Conservation (phyloP, 2,113 vertebrate species). For the Apus apus region DNA sequence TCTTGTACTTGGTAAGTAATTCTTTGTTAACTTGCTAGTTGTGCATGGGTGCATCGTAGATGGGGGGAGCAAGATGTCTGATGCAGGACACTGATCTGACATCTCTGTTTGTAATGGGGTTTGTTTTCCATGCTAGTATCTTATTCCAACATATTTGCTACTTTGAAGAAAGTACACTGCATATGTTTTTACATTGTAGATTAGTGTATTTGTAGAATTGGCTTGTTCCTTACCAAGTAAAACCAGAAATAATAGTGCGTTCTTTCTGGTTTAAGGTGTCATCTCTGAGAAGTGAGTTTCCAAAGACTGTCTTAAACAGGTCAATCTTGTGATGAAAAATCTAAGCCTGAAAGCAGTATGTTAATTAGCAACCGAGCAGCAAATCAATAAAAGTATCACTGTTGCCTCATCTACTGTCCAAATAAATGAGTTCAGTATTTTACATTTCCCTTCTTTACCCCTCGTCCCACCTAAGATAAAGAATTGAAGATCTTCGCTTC, state of each 20-base stretch:
- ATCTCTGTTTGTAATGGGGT: not conserved
- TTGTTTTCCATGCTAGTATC: not conserved
- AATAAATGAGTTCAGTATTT: constrained; percentile 31
- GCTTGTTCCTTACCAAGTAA: not conserved
- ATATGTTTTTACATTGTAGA: not conserved
- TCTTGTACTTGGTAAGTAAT: not conserved
- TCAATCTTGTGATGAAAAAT: constrained; percentile 22
- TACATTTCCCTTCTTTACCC: not conserved
- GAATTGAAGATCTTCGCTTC: not conserved
- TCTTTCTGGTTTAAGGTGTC: not conserved
- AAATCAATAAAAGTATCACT: not conserved
- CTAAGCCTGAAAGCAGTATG: not conserved
- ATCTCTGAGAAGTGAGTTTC: not conserved
- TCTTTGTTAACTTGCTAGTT: not conserved
- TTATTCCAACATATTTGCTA: not conserved
- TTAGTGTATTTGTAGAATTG: not conserved
- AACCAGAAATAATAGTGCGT: not conserved
- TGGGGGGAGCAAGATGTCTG: not conserved
- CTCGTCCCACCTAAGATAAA: not conserved
- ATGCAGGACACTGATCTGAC: not conserved
- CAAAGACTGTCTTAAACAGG: not conserved
- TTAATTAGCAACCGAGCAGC: constrained; percentile 29
- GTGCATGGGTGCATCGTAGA: not conserved
- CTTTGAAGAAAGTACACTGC: not conserved
- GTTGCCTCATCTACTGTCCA: constrained; percentile 9